phyloP scores from a whole-genome alignment of 2,888 invertebrate genomes.

The Rosalia funebris region DNA sequence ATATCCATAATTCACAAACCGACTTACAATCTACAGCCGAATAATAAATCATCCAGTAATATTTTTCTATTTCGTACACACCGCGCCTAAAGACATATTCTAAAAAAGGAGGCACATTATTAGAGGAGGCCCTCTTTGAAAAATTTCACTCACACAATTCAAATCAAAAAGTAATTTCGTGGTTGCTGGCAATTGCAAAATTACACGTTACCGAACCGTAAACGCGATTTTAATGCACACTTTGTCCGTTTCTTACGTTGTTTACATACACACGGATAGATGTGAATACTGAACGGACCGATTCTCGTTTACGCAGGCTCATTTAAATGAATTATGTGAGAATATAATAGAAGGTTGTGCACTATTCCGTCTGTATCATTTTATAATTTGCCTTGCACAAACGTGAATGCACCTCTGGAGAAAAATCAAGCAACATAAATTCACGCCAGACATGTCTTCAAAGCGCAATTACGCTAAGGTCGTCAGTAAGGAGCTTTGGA shows the following conservation, averaged over 20 bases:
- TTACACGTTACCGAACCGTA: slow-evolving; percentile 28
- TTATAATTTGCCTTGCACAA: slow-evolving; percentile 31
- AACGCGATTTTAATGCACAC: slow-evolving; percentile 29
- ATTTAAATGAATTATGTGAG: slow-evolving; percentile 40
- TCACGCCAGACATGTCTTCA: neutral
- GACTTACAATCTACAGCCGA: too few species aligned
- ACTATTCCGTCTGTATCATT: slow-evolving; percentile 35
- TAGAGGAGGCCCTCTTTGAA: too few species aligned
- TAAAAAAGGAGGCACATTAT: too few species aligned
- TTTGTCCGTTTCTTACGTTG: slow-evolving; percentile 23
- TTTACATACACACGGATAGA: slow-evolving; percentile 26
- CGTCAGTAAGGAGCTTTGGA: neutral
- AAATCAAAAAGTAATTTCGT: slow-evolving; percentile 27
- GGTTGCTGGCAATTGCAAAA: slow-evolving; percentile 27
- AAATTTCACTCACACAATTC: slow-evolving; percentile 2
- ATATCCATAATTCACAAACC: too few species aligned
- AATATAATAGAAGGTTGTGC: slow-evolving; percentile 36
- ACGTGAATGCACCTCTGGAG: slow-evolving; percentile 25
- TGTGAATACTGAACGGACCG: slow-evolving; percentile 21
- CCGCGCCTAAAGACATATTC: too few species aligned
- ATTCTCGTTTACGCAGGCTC: slow-evolving; percentile 28
- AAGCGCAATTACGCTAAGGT: neutral
- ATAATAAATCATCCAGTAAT: too few species aligned
- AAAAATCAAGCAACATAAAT: slow-evolving; percentile 21
- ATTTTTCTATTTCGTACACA: too few species aligned